Conservation (phyloP, 1,140 invertebrate genomes). For the Phortica variegata region DNA sequence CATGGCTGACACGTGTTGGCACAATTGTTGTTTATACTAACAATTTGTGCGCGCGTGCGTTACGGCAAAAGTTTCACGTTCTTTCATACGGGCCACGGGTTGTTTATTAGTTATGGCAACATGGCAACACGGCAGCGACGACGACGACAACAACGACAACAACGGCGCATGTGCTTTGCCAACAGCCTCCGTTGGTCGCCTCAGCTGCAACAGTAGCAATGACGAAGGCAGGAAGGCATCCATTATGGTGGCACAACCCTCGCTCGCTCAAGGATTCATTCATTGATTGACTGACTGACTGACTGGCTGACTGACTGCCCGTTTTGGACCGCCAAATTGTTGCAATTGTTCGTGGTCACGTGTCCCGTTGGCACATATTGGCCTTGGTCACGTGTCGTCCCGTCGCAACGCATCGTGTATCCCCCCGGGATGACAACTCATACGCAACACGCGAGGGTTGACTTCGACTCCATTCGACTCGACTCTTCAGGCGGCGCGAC, state of each 20-base stretch:
- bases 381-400: constrained; percentile 30
- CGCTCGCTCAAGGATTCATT: constrained; percentile 1
- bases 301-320: constrained; percentile 38
- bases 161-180: too few relatives aligned
- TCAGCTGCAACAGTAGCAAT: too few relatives aligned
- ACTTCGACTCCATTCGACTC: constrained; percentile 11
- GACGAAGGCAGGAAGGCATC: constrained; percentile 40
- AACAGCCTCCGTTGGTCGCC: too few relatives aligned
- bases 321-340: constrained; percentile 25
- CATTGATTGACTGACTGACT: constrained; percentile 20
- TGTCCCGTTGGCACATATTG: constrained; percentile 28
- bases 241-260: constrained; percentile 18
- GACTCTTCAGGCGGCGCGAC: neutral
- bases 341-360: constrained; percentile 40
- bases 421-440: neutral
- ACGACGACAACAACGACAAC: too few relatives aligned
- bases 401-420: too few relatives aligned
- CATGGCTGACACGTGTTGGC: constrained; percentile 46
- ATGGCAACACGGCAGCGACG: too few relatives aligned
- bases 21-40: constrained; percentile 57
- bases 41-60: constrained; percentile 41
- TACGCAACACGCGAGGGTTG: constrained; percentile 4
- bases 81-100: too few relatives aligned
- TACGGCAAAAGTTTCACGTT: too few relatives aligned
- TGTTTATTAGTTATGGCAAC: too few relatives aligned